A percentile compares a stretch with the other conserved stretches of the same genome.
Conservation (phyloP, 2,888 invertebrate species). For the Ctena decussata region DNA sequence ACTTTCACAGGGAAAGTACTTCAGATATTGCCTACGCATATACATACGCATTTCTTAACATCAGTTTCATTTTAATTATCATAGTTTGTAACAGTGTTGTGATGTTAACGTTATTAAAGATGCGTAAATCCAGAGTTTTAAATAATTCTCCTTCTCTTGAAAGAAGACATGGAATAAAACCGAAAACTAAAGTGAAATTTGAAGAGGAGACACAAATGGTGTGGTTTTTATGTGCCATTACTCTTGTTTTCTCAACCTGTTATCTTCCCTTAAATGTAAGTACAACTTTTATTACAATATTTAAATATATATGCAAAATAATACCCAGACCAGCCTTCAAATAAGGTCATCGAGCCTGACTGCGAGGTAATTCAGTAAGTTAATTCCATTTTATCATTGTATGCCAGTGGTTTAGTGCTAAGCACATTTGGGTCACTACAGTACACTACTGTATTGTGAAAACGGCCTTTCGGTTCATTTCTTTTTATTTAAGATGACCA, state of each 20-base stretch:
- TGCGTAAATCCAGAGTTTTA: slow-evolving; percentile 70
- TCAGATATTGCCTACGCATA: slow-evolving; percentile 79
- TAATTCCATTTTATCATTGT: too few species aligned
- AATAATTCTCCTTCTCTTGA: slow-evolving; percentile 73
- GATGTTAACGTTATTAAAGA: slow-evolving; percentile 78
- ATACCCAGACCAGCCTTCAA: too few species aligned
- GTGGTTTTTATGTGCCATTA: slow-evolving; percentile 84
- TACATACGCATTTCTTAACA: slow-evolving; percentile 80
- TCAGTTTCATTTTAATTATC: slow-evolving; percentile 75
- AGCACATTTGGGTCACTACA: too few species aligned
- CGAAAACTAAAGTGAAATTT: slow-evolving; percentile 66
- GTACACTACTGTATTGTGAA: too few species aligned
- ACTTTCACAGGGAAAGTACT: slow-evolving; percentile 80
- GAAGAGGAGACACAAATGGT: slow-evolving; percentile 86
- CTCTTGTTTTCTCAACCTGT: slow-evolving; percentile 83
- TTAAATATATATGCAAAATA: too few species aligned
- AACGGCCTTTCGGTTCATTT: too few species aligned
- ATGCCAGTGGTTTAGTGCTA: too few species aligned
- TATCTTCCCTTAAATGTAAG: slow-evolving; percentile 86
- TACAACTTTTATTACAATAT: slow-evolving; percentile 29
- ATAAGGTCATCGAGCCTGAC: too few species aligned
- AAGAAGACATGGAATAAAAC: slow-evolving; percentile 49
- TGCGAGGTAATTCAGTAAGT: too few species aligned
- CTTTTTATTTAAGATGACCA: too few species aligned
- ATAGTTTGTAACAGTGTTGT: slow-evolving; percentile 75